A percentile compares a stretch with the other conserved stretches of the same genome.
Evolutionary conservation across 2,888 invertebrate genomes (phyloP).

Genomic region (Silvanus unidentatus): DNA sequence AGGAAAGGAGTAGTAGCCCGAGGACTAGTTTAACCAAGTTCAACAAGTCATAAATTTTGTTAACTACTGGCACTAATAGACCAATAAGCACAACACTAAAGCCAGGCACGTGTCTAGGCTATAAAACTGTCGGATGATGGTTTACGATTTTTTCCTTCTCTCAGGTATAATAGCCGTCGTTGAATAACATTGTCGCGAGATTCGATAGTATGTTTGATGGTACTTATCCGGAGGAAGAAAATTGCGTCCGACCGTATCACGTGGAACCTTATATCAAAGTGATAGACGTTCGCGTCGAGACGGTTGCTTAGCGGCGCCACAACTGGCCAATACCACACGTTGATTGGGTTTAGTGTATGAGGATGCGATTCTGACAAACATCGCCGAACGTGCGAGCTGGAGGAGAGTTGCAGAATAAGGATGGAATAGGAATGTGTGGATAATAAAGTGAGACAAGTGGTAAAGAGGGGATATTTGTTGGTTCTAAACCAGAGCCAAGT

Average conservation of each 20-base stretch:
- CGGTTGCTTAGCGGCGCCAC: conserved; percentile 46
- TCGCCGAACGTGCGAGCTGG: conserved; percentile 31
- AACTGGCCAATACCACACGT: conserved; percentile 51
- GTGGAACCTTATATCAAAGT: conserved; percentile 46
- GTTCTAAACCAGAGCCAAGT: conserved; percentile 30
- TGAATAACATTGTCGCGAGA: conserved; percentile 23
- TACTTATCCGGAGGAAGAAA: conserved; percentile 19
- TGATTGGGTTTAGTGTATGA: conserved; percentile 52
- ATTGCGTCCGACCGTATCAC: conserved; percentile 40
- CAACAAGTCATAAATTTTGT: conserved; percentile 32
- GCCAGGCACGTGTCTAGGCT: conserved; percentile 49
- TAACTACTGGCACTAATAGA: conserved; percentile 31
- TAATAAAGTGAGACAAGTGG: conserved; percentile 27
- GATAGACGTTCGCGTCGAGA: conserved; percentile 43
- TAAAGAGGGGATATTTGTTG: conserved; percentile 32
- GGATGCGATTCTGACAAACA: conserved; percentile 36
- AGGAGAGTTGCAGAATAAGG: conserved; percentile 21
- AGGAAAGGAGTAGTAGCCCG: background rate
- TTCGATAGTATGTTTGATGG: conserved; percentile 13
- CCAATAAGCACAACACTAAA: conserved; percentile 37
- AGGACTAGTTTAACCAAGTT: conserved; percentile 10
- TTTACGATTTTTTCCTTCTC: conserved; percentile 40
- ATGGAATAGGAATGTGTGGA: conserved; percentile 12
- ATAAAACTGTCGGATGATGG: conserved; percentile 50
- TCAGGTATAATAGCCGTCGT: conserved; percentile 24